Evolutionary conservation across 2,888 invertebrate genomes (phyloP), one percentile per base, ranked within the genome.

Genomic region (Lordiphosa andalusiaca): DNA sequence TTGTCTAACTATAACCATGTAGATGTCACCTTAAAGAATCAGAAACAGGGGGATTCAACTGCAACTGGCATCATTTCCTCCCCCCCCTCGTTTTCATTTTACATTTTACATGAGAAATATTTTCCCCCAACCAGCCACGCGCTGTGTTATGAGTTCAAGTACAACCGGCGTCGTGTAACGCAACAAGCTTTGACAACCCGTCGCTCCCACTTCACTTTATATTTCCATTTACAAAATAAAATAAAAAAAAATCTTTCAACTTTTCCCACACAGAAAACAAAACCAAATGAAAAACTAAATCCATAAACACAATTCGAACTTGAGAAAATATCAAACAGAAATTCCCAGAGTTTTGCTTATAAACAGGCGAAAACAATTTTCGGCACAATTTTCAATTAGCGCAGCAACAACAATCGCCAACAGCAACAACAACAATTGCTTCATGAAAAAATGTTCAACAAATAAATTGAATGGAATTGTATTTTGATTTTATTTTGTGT

Each of bases 341-440:
- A 60, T 47, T 52, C 50, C 39, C 42, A 42, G 35, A 58, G 54
- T 30, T 30, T 30, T 30, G 30, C 30, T 30, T 30, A 30, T 30
- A 30, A 30, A 30, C 9, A 30, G 9, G 46, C 57, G 56, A 69
- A 65, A 65, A 53, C 65, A 72, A 68, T 78, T 77, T 73, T 81
- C 75, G 60, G 74, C 69, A 74, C 64, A 69, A 82, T 77, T 77
- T 77, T 75, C 78, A 82, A 78, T 77, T 74, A 72, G 64, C 73
- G 51, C 23, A 25, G n/a, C 10, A 46, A 42, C 42, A 33, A 48
- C 36, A 55, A 23, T 37, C 57, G 40, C 42, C 46, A 7, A 7
- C 21, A 13, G 6, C 19, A 39, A 6, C 23, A 40, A 35, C 7
- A 16, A 19, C 10, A 48, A 37, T 19, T 19, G 19, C 19, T 19